Evolutionary conservation across 1,140 invertebrate species (phyloP).

Genomic region (Parapsyche elsis): DNA sequence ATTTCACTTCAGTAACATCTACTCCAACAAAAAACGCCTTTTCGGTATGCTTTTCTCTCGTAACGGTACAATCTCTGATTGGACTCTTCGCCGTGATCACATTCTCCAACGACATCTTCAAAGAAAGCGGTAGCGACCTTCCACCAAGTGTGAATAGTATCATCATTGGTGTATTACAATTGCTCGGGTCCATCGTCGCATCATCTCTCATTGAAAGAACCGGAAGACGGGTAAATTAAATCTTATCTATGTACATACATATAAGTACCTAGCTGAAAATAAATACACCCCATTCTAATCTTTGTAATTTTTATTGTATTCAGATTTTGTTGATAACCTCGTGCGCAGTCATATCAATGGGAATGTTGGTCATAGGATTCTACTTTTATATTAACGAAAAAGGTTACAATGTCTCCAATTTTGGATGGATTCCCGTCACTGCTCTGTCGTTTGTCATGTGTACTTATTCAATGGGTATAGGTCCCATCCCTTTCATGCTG

Average conservation of each 20-base stretch:
- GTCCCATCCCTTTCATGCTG: conserved; percentile 59
- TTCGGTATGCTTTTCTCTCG: neutral
- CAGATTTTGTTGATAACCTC: conserved; percentile 45
- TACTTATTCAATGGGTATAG: conserved; percentile 58
- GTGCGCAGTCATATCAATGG: neutral
- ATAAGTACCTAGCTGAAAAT: neutral
- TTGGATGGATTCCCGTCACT: conserved; percentile 51
- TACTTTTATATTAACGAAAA: conserved; percentile 33
- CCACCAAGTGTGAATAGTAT: conserved; percentile 15
- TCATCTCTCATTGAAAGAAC: conserved; percentile 59
- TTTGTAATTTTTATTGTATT: conserved; percentile 5
- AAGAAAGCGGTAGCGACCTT: neutral
- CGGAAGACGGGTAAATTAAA: conserved; percentile 56
- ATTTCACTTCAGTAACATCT: conserved; percentile 20
- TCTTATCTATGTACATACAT: neutral
- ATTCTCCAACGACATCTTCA: conserved; percentile 27
- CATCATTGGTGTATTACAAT: conserved; percentile 19
- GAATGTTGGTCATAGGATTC: conserved; percentile 34
- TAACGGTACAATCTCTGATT: conserved; percentile 19
- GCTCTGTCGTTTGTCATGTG: conserved; percentile 58
- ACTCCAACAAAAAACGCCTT: conserved; percentile 15
- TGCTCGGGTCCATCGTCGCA: conserved; percentile 54
- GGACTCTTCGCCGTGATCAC: conserved; percentile 30
- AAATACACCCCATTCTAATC: no score
- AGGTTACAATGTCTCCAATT: conserved; percentile 33